These are phyloP conservation scores for Rostratula benghalensis DNA, from an alignment of 2,113 vertebrate species.

Conservation along the genomic window DNA sequence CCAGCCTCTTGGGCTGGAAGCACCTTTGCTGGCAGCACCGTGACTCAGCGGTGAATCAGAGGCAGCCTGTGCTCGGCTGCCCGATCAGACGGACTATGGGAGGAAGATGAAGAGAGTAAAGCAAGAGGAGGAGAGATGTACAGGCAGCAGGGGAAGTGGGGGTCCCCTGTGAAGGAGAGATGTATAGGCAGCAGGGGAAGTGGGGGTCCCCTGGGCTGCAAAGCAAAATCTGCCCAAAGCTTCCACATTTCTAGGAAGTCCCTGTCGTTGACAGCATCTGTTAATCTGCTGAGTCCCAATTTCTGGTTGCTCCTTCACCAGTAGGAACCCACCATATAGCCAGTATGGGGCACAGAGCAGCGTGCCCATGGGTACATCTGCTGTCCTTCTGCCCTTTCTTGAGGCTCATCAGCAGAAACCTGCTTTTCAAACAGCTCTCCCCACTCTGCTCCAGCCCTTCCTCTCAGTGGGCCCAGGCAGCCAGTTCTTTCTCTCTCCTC, in stretches of 20 bases:
- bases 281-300: neutral
- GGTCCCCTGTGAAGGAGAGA: neutral
- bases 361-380: neutral
- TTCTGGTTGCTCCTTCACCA: neutral
- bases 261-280: neutral
- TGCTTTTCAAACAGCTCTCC: neutral
- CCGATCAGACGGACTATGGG: neutral
- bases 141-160: neutral
- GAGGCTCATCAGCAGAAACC: neutral
- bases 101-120: neutral
- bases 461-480: neutral
- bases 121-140: neutral
- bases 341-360: neutral
- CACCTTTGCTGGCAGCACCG: neutral
- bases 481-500: neutral
- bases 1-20: neutral
- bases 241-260: neutral
- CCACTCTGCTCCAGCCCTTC: neutral
- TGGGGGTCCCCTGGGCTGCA: neutral
- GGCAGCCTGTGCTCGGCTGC: neutral
- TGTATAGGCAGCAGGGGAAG: neutral
- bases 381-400: neutral
- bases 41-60: slow-evolving; percentile 40
- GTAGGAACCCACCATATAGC: neutral
- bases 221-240: neutral